phyloP scores from a whole-genome alignment of 2,113 vertebrate species.

The Agapornis roseicollis region DNA sequence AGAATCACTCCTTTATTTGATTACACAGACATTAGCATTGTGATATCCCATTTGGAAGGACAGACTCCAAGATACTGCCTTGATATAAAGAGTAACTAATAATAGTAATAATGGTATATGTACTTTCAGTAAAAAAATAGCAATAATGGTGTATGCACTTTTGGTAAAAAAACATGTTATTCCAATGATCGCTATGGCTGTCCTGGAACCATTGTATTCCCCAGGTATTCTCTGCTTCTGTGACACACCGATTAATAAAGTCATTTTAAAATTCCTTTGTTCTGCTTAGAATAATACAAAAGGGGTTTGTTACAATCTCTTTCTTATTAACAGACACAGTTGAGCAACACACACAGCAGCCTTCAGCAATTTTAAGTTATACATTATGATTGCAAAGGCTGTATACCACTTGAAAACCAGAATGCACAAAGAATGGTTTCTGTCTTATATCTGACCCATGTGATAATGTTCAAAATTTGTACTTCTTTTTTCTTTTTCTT shows the following conservation, averaged over 20 bases:
- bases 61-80: neutral
- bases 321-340: neutral
- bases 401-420: neutral
- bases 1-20: neutral
- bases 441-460: neutral
- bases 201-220: neutral
- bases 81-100: neutral
- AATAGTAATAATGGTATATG: neutral
- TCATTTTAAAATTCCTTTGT: neutral
- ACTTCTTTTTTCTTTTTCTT: neutral
- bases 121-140: neutral
- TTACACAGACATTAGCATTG: neutral
- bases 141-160: neutral
- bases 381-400: neutral
- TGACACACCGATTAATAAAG: neutral
- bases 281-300: neutral
- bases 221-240: neutral
- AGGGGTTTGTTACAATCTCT: neutral
- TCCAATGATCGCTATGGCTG: neutral
- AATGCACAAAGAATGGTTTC: neutral
- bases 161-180: neutral
- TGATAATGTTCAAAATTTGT: neutral
- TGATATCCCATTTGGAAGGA: neutral
- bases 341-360: neutral
- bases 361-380: neutral